Evolutionary conservation across 2,797 vertebrate genomes (phyloP).

Genomic region (Orientallactaga sibirica): DNA sequence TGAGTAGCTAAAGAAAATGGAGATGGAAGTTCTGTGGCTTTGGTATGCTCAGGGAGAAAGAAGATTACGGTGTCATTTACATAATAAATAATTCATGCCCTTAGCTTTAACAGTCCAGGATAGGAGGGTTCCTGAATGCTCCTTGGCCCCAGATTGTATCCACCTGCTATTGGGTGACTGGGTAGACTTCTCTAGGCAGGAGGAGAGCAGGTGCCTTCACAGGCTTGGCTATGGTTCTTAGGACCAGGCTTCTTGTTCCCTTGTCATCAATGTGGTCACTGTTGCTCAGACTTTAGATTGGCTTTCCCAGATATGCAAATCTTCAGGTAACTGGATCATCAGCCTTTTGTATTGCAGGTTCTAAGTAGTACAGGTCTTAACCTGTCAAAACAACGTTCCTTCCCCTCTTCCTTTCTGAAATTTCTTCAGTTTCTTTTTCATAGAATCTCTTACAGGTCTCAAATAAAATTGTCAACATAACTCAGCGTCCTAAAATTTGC

Average conservation of each 20-base stretch:
- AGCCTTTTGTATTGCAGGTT: neutral
- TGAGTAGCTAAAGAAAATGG: neutral
- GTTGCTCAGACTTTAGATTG: neutral
- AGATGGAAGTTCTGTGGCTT: neutral
- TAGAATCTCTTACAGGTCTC: neutral
- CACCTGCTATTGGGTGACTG: neutral
- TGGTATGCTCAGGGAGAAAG: neutral
- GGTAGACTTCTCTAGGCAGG: neutral
- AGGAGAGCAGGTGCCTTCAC: neutral
- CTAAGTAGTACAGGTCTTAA: neutral
- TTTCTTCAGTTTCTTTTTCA: neutral
- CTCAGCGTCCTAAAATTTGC: neutral
- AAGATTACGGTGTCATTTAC: neutral
- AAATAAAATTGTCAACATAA: neutral
- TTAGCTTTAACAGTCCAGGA: neutral
- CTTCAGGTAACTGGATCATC: neutral
- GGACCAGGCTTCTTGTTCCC: neutral
- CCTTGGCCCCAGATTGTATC: neutral
- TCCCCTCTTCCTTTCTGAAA: neutral
- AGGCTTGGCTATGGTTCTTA: neutral
- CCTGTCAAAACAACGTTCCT: neutral
- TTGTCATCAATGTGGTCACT: neutral
- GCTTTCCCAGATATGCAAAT: neutral
- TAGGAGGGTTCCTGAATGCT: neutral
- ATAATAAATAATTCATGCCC: neutral